A percentile compares a stretch with the other conserved stretches of the same genome.
Conservation (phyloP, 2,113 vertebrate genomes). For the Vidua macroura region DNA sequence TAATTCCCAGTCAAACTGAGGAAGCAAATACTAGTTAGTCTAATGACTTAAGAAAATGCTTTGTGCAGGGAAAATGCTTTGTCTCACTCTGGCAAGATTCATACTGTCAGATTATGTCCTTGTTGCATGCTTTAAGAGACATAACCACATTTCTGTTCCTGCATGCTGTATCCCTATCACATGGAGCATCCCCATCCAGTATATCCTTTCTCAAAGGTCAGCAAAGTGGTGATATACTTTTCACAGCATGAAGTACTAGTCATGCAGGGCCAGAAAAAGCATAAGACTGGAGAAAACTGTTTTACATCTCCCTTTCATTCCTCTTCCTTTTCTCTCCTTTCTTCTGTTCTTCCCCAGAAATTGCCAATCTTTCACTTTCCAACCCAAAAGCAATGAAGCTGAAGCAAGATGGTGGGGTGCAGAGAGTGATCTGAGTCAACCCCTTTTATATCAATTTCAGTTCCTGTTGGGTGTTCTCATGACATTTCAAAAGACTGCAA, state of each 20-base stretch:
- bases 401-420: neutral
- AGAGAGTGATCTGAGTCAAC: slow-evolving; percentile 28
- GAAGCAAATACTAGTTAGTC: neutral
- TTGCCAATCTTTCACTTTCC: neutral
- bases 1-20: neutral
- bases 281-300: neutral
- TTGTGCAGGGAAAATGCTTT: neutral
- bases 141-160: neutral
- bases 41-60: neutral
- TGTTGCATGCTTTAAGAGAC: neutral
- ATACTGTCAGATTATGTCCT: neutral
- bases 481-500: slow-evolving; percentile 75
- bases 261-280: neutral
- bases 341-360: neutral
- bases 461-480: slow-evolving; percentile 68
- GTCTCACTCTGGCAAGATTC: neutral
- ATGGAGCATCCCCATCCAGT: neutral
- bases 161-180: neutral
- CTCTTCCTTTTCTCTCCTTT: neutral
- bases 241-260: neutral
- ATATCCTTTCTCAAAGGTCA: neutral
- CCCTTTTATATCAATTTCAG: slow-evolving; percentile 60
- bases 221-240: neutral
- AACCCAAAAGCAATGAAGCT: neutral
- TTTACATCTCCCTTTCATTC: neutral